Evolutionary conservation across 2,113 vertebrate species (phyloP).

Genomic region (Phoxinus phoxinus): DNA sequence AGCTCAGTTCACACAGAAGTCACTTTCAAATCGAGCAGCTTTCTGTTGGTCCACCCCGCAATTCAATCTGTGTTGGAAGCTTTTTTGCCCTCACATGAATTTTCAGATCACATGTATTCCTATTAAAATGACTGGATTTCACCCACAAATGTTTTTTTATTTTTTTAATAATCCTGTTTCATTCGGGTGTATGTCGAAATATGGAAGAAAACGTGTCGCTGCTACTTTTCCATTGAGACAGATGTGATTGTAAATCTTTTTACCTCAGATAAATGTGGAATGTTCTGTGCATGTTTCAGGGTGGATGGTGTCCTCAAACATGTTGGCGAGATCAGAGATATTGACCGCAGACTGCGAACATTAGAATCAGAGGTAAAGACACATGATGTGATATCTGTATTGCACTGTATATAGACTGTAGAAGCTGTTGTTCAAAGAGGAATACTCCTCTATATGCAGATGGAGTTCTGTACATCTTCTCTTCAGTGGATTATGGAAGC

Average conservation of each 20-base stretch:
- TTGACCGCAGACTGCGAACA: conserved; percentile 49
- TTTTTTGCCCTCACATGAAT: too few species aligned
- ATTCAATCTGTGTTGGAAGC: too few species aligned
- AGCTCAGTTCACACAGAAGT: too few species aligned
- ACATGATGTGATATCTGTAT: background rate
- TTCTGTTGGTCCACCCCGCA: too few species aligned
- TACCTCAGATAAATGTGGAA: background rate
- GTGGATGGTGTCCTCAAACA: conserved; percentile 52
- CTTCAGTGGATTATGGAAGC: conserved; percentile 84
- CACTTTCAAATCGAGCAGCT: too few species aligned
- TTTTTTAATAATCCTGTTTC: too few species aligned
- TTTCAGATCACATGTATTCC: too few species aligned
- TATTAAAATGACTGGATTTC: too few species aligned
- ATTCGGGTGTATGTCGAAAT: too few species aligned
- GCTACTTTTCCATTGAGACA: background rate
- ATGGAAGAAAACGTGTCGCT: too few species aligned
- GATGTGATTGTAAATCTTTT: background rate
- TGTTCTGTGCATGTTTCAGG: conserved; percentile 29
- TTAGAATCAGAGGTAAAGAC: conserved; percentile 51
- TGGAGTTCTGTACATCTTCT: conserved; percentile 82
- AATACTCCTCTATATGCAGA: conserved; percentile 64
- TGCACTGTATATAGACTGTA: background rate
- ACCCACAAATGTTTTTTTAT: too few species aligned
- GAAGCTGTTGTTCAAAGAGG: background rate
- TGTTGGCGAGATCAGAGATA: conserved; percentile 55